Base-by-base conservation (phyloP, 2,888 invertebrate genomes). In the Caenorhabditis angaria region DNA sequence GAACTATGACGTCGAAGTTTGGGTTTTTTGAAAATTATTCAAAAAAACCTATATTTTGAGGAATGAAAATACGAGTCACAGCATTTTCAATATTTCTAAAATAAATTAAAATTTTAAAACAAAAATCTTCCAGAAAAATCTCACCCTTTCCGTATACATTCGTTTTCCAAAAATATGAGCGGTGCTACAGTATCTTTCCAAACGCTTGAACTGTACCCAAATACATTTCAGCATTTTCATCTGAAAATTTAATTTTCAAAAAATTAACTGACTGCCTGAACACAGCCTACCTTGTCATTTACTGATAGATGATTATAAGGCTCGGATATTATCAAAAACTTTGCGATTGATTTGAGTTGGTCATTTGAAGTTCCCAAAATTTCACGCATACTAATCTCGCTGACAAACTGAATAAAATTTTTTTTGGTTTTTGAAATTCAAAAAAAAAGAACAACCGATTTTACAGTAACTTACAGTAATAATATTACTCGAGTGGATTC, bases 191-290 rank as follows among this genome's bases (percentile, higher is more conserved):
- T 66, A 65, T 18, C 71, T 27, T 50, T 77, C 77, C 14, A 77
- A 25, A 24, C 77, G 56, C 48, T 73, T 68, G 65, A 70, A 77
- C n/a, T 70, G 61, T 1, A 64, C 67, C 77, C 77, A 77, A 32
- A 69, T 65, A 4, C 61, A 66, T 61, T 75, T 75, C 20, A 77
- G 56, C 61, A 77, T 75, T 55, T 65, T 61, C 61, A 77, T 63
- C 65, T 60, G 66, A 47, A 66, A 66, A 54, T 61, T 51, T 51
- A 65, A 18, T 65, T 65, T 5, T 32, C 5, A 0, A 70, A 51
- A 2, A 53, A 59, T 55, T 61, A 8, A 10, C 6, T 35, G 3
- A 35, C 20, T n/a, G 2, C 14, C n/a, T n/a, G 8, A 24, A 24
- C 53, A 25, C 29, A 55, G n/a, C 22, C 6, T 3, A 57, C 57